These are phyloP conservation scores for Heterotilapia buettikoferi DNA, from an alignment of 2,113 vertebrate species.

Conservation along the genomic window DNA sequence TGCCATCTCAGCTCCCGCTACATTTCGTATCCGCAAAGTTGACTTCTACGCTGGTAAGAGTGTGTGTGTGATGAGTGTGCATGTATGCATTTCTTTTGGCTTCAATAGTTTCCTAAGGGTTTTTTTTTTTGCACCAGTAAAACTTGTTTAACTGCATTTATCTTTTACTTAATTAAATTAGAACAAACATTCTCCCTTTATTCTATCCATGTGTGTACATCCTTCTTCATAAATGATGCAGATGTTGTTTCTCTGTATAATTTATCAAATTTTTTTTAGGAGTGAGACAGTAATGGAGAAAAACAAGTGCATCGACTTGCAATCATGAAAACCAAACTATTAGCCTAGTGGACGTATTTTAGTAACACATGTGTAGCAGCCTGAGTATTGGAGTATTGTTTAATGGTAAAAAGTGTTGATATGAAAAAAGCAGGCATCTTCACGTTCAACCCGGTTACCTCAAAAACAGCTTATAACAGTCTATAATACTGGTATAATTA, in stretches of 20 bases:
- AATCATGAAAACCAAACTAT: neutral
- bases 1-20: conserved; percentile 74
- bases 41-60: conserved; percentile 83
- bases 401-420: neutral
- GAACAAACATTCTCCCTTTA: neutral
- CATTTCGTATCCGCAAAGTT: conserved; percentile 80
- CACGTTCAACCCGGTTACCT: neutral
- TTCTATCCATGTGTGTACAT: accelerated
- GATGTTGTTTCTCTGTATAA: neutral
- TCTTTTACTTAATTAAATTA: neutral
- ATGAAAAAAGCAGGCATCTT: neutral
- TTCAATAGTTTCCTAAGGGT: accelerated
- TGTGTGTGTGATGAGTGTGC: neutral
- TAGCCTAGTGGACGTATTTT: neutral
- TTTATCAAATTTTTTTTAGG: neutral
- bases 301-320: accelerated
- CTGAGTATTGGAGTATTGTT: accelerated
- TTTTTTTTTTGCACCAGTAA: neutral
- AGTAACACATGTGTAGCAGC: accelerated
- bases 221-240: neutral
- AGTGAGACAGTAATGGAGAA: neutral
- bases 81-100: neutral
- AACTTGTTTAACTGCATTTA: accelerated
- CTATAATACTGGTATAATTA: accelerated
- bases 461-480: neutral